Conservation (phyloP, 2,113 vertebrate species). For the Speoplatyrhinus poulsoni region DNA sequence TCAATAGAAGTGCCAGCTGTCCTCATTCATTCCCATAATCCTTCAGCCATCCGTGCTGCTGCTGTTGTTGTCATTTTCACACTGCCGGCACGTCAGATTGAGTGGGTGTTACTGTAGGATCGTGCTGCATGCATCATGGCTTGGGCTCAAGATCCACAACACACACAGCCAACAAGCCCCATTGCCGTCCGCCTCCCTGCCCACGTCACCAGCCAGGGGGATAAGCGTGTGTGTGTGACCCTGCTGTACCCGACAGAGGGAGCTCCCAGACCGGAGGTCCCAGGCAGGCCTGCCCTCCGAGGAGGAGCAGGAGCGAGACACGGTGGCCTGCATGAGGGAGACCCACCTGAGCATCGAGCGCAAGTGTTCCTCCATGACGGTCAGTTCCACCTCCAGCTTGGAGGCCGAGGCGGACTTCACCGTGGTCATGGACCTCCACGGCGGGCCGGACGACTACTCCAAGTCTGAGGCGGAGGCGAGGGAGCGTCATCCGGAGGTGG, state of each 20-base stretch:
- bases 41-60: neutral
- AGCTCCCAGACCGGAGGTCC: slow-evolving; percentile 64
- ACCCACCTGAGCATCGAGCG: slow-evolving; percentile 90
- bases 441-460: slow-evolving; percentile 85
- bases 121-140: slow-evolving; percentile 1
- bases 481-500: slow-evolving; percentile 79
- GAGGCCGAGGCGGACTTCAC: slow-evolving; percentile 96
- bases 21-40: neutral
- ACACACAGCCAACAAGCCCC: neutral
- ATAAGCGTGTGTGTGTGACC: neutral
- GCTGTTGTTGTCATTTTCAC: neutral
- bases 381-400: slow-evolving; percentile 94
- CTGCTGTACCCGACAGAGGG: slow-evolving; percentile 63
- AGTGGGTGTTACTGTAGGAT: neutral
- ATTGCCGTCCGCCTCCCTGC: slow-evolving; percentile 10
- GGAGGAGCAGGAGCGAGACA: slow-evolving; percentile 87
- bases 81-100: neutral
- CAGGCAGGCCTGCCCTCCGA: slow-evolving; percentile 67
- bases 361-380: slow-evolving; percentile 95
- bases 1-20: neutral
- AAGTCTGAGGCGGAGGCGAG: slow-evolving; percentile 78
- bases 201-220: neutral
- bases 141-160: slow-evolving; percentile 5
- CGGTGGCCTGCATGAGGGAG: slow-evolving; percentile 84
- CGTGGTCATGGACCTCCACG: slow-evolving; percentile 86